These are phyloP conservation scores for Lepilemur ruficaudatus DNA, from an alignment of 2,797 vertebrate genomes.

Conservation along the genomic window DNA sequence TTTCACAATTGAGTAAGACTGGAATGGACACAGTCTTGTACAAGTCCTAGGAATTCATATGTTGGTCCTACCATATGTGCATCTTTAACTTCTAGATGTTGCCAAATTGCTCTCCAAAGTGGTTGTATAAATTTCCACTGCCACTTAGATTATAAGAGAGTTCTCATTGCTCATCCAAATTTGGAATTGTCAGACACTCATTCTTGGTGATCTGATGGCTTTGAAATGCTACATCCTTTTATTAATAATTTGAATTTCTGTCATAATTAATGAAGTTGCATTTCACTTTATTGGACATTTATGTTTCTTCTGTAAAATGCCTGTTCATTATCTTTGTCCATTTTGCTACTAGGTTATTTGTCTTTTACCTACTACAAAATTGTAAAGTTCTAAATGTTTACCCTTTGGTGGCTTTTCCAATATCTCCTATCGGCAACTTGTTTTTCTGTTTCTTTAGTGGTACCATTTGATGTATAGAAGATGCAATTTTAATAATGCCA, in stretches of 20 bases:
- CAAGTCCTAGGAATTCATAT: too few species aligned
- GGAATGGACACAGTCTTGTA: not conserved
- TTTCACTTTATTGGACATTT: not conserved
- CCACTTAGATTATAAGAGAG: not conserved
- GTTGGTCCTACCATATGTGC: rapidly evolving
- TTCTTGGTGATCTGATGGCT: not conserved
- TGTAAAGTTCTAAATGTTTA: not conserved
- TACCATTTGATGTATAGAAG: not conserved
- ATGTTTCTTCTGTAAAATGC: not conserved
- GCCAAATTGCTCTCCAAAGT: not conserved
- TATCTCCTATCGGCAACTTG: not conserved
- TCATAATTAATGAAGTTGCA: not conserved
- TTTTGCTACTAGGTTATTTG: not conserved
- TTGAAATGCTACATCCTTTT: not conserved
- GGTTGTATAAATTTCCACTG: not conserved
- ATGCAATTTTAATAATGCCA: not conserved
- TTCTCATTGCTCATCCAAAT: not conserved
- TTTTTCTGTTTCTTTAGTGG: not conserved
- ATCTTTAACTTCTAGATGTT: not conserved
- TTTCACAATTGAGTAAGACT: not conserved
- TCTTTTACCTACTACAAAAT: not conserved
- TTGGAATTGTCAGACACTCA: not conserved
- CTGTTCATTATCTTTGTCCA: not conserved
- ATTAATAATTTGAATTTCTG: not conserved
- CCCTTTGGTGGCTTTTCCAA: not conserved